Evolutionary conservation across 2,888 invertebrate species (phyloP), one percentile per base, ranked within the genome.

Genomic region (Lepidochrysops patricia): DNA sequence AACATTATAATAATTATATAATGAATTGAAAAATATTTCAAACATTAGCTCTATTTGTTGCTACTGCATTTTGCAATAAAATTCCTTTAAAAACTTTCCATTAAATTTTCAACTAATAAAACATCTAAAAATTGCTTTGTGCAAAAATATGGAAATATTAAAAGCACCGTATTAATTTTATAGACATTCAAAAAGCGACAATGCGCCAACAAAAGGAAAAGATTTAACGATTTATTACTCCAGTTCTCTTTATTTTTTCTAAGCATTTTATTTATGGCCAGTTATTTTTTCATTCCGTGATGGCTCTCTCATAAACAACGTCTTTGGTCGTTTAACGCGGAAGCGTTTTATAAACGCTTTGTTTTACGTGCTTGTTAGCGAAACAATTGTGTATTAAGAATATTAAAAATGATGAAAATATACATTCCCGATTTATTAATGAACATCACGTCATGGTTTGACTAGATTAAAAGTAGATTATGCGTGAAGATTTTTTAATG

Each of bases 111-210:
- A n/a, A n/a, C n/a, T n/a, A n/a, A n/a, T n/a, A n/a, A n/a, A n/a
- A n/a, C n/a, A n/a, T n/a, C n/a, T n/a, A 52, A 50, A 52, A 27
- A 13, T 6, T 27, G 27, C n/a, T 52, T 15, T 52, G 50, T 27
- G 27, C 27, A 32, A 54, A 54, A 54, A 54, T 54, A 29, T 29
- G 27, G 9, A 23, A 49, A 49, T 49, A 54, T 32, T 32, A n/a
- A 32, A 54, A 32, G 19, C 19, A 32, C 19, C 54, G 54, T 54
- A 54, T 54, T 32, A 54, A 54, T 54, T 54, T 54, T 54, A 54
- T 54, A 54, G 54, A 32, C 29, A 54, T 29, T 54, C 54, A 54
- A 54, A 54, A 54, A 27, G 27, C 52, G 52, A 52, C 43, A 43
- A 15, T 15, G 52, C 52, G 15, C 15, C 15, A 37, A 29, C 54